These are phyloP conservation scores for Bombus confusus DNA, from an alignment of 1,140 invertebrate species.

Conservation along the genomic window DNA sequence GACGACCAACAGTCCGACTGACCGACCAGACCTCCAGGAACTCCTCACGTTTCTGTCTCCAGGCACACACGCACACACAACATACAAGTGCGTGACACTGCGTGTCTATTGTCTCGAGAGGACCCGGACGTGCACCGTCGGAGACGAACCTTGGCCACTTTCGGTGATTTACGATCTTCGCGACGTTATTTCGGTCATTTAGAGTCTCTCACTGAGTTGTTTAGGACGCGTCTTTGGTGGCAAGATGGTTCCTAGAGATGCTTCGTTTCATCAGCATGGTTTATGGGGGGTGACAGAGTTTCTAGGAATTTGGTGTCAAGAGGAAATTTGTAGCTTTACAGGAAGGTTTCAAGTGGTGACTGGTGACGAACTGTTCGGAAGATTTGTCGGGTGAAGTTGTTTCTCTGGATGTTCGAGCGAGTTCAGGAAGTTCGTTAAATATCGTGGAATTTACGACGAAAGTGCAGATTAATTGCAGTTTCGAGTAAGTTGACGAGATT, in stretches of 20 bases:
- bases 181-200: slow-evolving; percentile 31
- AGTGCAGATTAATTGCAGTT: too few species aligned
- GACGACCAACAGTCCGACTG: slow-evolving; percentile 3
- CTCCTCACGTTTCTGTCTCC: background rate
- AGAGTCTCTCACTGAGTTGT: background rate
- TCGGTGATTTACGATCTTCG: slow-evolving; percentile 31
- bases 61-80: background rate
- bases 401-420: too few species aligned
- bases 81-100: background rate
- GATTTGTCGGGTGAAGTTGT: too few species aligned
- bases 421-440: too few species aligned
- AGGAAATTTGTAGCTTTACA: background rate
- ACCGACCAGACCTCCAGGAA: background rate
- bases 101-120: slow-evolving; percentile 21
- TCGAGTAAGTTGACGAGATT: too few species aligned
- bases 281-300: background rate
- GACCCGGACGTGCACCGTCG: background rate
- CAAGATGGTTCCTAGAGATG: too few species aligned
- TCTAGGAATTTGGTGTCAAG: background rate
- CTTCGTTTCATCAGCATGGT: background rate
- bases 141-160: background rate
- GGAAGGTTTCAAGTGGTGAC: too few species aligned
- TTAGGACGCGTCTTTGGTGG: background rate
- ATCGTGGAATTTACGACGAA: too few species aligned
- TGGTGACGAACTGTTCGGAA: rapidly evolving